Evolutionary conservation across 2,888 invertebrate genomes (phyloP).

Genomic region (Macaria notata): DNA sequence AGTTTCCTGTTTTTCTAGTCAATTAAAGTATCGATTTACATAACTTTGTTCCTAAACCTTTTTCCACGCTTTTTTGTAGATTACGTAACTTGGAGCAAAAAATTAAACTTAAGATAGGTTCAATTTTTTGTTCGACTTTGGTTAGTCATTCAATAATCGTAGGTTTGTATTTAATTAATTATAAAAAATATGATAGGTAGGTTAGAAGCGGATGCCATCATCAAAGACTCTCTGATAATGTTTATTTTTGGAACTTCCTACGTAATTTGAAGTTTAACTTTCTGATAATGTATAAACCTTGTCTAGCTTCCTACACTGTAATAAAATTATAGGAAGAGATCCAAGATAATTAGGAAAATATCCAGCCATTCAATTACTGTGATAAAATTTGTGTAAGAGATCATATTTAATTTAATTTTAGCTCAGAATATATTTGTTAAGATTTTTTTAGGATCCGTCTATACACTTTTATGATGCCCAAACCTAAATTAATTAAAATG

Average conservation of each 20-base stretch:
- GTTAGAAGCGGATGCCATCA: conserved; percentile 26
- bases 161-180: conserved; percentile 15
- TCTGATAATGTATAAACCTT: conserved; percentile 7
- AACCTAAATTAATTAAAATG: too few relatives aligned
- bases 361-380: too few relatives aligned
- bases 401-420: too few relatives aligned
- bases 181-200: not conserved
- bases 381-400: too few relatives aligned
- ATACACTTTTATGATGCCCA: too few relatives aligned
- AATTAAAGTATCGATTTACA: conserved; percentile 24
- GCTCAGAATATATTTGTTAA: too few relatives aligned
- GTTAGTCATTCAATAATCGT: conserved; percentile 25
- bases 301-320: conserved; percentile 6
- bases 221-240: conserved; percentile 5
- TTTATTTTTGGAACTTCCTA: conserved; percentile 22
- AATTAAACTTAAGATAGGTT: conserved; percentile 7
- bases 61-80: conserved; percentile 11
- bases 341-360: not conserved
- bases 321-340: not conserved
- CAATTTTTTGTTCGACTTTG: not conserved
- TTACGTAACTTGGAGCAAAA: conserved; percentile 21
- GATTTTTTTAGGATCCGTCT: too few relatives aligned
- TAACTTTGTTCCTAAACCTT: conserved; percentile 18
- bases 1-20: conserved; percentile 18
- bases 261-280: conserved; percentile 11